Evolutionary conservation across 2,888 invertebrate genomes (phyloP), one percentile per base, ranked within the genome.

Genomic region (Scaptomyza flava): DNA sequence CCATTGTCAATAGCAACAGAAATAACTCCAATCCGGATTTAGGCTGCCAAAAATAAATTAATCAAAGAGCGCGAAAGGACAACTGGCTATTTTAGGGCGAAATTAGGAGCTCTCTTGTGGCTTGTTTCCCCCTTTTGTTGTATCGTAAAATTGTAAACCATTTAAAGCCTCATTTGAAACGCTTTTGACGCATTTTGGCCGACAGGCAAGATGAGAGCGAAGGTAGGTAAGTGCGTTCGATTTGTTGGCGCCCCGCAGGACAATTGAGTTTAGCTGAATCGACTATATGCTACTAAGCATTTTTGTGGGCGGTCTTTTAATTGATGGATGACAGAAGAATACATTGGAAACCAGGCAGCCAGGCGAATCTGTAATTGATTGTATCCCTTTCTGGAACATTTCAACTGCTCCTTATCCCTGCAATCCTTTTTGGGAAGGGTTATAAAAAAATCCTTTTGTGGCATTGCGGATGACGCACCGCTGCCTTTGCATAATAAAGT

Each of bases 101-200:
- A 34, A 41, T 58, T 30, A 9, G 57, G 20, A 51, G 9, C 20
- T 23, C 51, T 46, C 42, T 31, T 56, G 33, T 38, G 36, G 9
- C 59, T 36, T 6, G 9, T 3, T 9, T 34, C 52, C 12, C 27
- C 5, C 3, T 23, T 50, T 33, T 36, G 43, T 51, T 53, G 53
- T 48, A 67, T 58, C 51, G 64, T 5, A 56, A 68, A 83, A 81
- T 89, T 75, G 87, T 75, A 72, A 81, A 79, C 69, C 82, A 83
- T 89, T 84, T 81, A 84, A 87, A 84, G 83, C 85, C 85, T 84
- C 87, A 83, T 83, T 83, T 84, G 66, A 68, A 78, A 60, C 68
- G 89, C 87, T 87, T 83, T 87, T 71, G 85, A 81, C 76, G 85
- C 87, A 64, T 71, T 72, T 72, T 51, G 50, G 31, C 36, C n/a